Percentiles rank a stretch among this genome's conserved stretches.
phyloP scores from a whole-genome alignment of 2,888 invertebrate genomes.

The Ennomos erosarius region DNA sequence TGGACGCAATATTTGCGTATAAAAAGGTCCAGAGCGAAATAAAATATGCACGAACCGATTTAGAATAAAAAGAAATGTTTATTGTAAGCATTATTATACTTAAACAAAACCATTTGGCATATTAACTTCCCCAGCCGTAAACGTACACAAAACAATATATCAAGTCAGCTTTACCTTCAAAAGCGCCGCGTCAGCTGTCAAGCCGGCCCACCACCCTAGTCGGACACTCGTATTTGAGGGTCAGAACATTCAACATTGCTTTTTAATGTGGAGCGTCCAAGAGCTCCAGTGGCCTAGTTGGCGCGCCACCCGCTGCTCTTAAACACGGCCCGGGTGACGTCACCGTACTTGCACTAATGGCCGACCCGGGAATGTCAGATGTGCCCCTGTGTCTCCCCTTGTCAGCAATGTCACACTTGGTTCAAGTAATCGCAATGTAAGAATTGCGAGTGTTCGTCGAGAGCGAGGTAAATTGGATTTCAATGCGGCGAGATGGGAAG shows the following conservation, averaged over 20 bases:
- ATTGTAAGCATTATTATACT: constrained; percentile 4
- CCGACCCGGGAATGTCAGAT: constrained; percentile 40
- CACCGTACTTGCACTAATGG: constrained; percentile 67
- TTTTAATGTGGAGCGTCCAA: constrained; percentile 39
- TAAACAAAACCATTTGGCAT: constrained; percentile 24
- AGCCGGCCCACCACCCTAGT: constrained; percentile 15
- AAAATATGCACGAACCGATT: not conserved
- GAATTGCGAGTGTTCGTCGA: constrained; percentile 33
- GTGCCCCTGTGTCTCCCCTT: constrained; percentile 15
- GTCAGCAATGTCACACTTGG: constrained; percentile 18
- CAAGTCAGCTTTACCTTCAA: constrained; percentile 28
- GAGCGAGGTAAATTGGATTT: constrained; percentile 42
- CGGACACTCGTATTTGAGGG: constrained; percentile 37
- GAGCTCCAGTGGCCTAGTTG: constrained; percentile 71
- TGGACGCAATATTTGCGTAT: too few relatives aligned
- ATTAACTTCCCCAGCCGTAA: constrained; percentile 24
- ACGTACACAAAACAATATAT: constrained; percentile 29
- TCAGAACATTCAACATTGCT: constrained; percentile 36
- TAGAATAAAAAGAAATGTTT: too few relatives aligned
- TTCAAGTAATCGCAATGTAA: constrained; percentile 29
- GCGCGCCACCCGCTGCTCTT: constrained; percentile 56
- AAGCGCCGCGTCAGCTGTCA: constrained; percentile 34
- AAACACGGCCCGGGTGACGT: constrained; percentile 60
- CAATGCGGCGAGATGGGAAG: constrained; percentile 38
- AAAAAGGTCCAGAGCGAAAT: too few relatives aligned